A percentile compares a stretch with the other conserved stretches of the same genome.
These are phyloP conservation scores for Alauda arvensis DNA, from an alignment of 2,797 vertebrate species.

Conservation along the genomic window DNA sequence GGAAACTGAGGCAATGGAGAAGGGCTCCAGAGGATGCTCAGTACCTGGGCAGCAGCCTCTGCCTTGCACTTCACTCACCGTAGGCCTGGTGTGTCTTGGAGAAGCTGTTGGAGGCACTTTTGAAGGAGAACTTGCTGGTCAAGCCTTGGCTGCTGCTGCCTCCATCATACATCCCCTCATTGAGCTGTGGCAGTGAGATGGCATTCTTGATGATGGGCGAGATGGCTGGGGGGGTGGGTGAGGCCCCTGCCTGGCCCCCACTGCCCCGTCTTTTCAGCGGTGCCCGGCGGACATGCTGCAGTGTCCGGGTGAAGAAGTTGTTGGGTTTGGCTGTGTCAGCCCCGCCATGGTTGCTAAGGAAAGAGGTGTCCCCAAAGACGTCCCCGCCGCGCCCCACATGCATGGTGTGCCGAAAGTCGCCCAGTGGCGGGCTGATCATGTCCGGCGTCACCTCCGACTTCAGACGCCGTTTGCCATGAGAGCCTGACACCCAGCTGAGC, in stretches of 20 bases:
- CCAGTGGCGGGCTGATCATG: constrained; percentile 92
- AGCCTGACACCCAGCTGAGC: constrained; percentile 83
- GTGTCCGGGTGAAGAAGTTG: constrained; percentile 85
- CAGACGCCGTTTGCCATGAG: constrained; percentile 83
- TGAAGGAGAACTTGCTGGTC: constrained; percentile 76
- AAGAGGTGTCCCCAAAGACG: constrained; percentile 93
- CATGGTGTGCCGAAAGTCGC: constrained; percentile 96
- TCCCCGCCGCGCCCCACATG: constrained; percentile 93
- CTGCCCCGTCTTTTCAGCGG: constrained; percentile 61
- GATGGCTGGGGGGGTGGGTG: constrained; percentile 79
- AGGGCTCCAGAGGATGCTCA: background rate
- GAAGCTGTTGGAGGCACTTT: constrained; percentile 73
- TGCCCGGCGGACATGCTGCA: constrained; percentile 77
- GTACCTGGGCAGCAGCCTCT: background rate
- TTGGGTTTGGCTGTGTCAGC: constrained; percentile 67
- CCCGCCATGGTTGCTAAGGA: constrained; percentile 89
- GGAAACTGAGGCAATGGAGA: background rate
- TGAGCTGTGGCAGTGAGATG: constrained; percentile 90
- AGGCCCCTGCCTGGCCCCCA: constrained; percentile 51
- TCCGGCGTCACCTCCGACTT: constrained; percentile 86
- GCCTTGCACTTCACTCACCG: constrained; percentile 65
- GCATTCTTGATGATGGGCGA: constrained; percentile 96
- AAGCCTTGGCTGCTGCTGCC: constrained; percentile 23
- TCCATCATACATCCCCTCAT: constrained; percentile 70
- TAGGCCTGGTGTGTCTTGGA: constrained; percentile 78